phyloP scores from a whole-genome alignment of 2,113 vertebrate species.

The Ageneiosus marmoratus region DNA sequence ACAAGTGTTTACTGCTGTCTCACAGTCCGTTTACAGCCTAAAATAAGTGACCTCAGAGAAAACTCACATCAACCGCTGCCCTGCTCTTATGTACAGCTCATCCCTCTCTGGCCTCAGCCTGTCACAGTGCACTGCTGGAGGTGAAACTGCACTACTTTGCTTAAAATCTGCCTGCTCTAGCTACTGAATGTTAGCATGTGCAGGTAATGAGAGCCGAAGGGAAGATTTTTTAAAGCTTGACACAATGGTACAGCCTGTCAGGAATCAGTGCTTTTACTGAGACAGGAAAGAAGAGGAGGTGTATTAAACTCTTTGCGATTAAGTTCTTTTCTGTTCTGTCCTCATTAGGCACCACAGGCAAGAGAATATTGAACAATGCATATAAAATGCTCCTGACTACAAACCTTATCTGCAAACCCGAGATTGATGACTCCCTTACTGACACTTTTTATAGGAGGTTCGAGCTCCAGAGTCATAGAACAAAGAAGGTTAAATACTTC shows the following conservation, averaged over 20 bases:
- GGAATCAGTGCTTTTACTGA: constrained; percentile 23
- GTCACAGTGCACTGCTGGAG: constrained; percentile 2
- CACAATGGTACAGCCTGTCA: constrained; percentile 42
- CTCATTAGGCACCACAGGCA: constrained; percentile 35
- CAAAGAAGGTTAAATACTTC: constrained; percentile 38
- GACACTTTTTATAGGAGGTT: constrained; percentile 20
- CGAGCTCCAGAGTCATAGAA: constrained; percentile 32
- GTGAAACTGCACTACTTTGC: background rate
- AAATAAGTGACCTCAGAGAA: constrained; percentile 44
- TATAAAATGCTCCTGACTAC: background rate
- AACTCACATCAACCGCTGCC: constrained; percentile 11
- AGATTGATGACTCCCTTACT: constrained; percentile 22
- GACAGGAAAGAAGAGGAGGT: constrained; percentile 19
- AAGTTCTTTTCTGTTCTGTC: constrained; percentile 34
- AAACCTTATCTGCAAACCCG: constrained; percentile 13
- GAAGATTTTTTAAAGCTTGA: constrained; percentile 18
- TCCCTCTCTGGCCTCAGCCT: background rate
- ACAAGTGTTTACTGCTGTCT: constrained; percentile 23
- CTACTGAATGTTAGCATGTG: constrained; percentile 35
- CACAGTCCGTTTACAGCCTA: constrained; percentile 31
- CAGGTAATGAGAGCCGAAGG: constrained; percentile 16
- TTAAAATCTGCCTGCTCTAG: background rate
- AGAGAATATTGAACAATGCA: constrained; percentile 28
- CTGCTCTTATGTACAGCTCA: constrained; percentile 15
- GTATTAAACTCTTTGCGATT: constrained; percentile 39